These are phyloP conservation scores for Porphyrio hochstetteri DNA, from an alignment of 2,113 vertebrate genomes.

Conservation along the genomic window DNA sequence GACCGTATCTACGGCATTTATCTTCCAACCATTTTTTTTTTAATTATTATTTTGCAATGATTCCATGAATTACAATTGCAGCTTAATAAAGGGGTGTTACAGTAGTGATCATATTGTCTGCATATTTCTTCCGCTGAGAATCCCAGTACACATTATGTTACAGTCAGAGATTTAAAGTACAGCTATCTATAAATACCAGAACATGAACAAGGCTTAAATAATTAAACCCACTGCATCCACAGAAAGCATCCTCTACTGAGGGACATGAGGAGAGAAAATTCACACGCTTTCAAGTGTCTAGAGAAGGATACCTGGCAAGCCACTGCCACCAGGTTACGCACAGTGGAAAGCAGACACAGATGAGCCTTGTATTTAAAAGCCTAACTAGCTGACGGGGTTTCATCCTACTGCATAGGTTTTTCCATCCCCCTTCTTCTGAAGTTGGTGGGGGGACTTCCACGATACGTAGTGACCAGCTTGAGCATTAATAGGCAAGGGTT, in stretches of 20 bases:
- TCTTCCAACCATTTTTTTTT: constrained; percentile 21
- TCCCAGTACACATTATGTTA: neutral
- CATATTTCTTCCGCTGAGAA: constrained; percentile 15
- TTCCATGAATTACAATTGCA: constrained; percentile 35
- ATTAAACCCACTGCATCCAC: neutral
- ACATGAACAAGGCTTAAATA: neutral
- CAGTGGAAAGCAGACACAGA: neutral
- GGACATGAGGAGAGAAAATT: neutral
- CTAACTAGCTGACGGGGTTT: neutral
- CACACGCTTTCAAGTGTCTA: neutral
- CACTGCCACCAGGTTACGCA: neutral
- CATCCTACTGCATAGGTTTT: neutral
- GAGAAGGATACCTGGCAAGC: neutral
- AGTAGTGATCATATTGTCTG: constrained; percentile 12
- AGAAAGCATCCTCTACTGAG: neutral
- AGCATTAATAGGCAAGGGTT: neutral
- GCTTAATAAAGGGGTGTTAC: constrained; percentile 29
- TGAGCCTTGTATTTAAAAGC: neutral
- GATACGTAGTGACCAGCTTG: neutral
- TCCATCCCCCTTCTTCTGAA: neutral
- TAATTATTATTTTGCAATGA: constrained; percentile 20
- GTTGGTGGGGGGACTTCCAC: neutral
- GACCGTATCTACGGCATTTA: constrained; percentile 19
- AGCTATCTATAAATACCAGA: neutral
- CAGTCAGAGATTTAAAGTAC: constrained; percentile 1